Conservation (phyloP, 2,113 vertebrate genomes). For the Pelecanus crispus region DNA sequence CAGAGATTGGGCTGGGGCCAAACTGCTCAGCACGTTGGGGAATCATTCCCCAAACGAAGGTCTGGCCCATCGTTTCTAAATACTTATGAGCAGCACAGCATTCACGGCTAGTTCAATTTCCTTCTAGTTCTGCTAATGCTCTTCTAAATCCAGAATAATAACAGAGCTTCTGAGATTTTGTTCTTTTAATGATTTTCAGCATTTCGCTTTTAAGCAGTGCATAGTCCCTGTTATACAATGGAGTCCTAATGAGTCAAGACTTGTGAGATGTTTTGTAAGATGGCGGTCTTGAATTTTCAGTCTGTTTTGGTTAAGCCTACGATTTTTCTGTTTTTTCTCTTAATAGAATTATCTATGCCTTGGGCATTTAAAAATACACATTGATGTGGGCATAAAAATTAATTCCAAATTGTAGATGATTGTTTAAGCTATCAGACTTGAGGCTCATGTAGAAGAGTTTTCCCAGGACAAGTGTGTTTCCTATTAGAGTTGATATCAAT, state of each 20-base stretch:
- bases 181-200: conserved; percentile 11
- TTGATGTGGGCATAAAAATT: conserved; percentile 63
- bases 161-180: conserved; percentile 10
- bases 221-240: not conserved
- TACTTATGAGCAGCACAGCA: not conserved
- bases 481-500: conserved; percentile 68
- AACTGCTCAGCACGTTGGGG: not conserved
- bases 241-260: not conserved
- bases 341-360: conserved; percentile 57
- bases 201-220: not conserved
- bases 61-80: not conserved
- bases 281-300: not conserved
- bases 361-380: conserved; percentile 48
- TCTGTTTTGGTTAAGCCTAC: conserved; percentile 39
- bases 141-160: conserved; percentile 26
- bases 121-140: conserved; percentile 1
- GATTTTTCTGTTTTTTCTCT: not conserved
- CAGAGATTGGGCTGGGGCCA: not conserved
- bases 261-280: conserved; percentile 26
- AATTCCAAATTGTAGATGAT: conserved; percentile 67
- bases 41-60: not conserved
- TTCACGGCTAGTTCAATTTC: not conserved
- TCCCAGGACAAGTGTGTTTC: conserved; percentile 63
- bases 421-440: conserved; percentile 60
- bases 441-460: conserved; percentile 61